Evolutionary conservation across 2,113 vertebrate genomes (phyloP).

Genomic region (Microtus ochrogaster): DNA sequence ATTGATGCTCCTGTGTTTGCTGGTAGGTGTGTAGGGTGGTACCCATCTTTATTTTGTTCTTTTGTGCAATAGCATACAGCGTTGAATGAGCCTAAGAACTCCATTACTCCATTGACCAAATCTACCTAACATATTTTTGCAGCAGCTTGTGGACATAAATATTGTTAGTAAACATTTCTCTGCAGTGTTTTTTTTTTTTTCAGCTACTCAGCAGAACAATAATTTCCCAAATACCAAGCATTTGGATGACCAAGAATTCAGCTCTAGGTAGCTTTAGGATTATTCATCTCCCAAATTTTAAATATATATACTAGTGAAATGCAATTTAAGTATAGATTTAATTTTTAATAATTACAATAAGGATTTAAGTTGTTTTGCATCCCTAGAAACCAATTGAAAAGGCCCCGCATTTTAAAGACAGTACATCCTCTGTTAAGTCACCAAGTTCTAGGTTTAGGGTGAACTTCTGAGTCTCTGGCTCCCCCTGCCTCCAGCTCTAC

Average conservation of each 20-base stretch:
- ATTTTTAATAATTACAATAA: background rate
- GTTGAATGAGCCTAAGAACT: background rate
- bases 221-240: background rate
- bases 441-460: background rate
- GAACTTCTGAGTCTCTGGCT: background rate
- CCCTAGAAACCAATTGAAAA: background rate
- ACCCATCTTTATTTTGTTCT: background rate
- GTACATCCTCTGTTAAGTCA: background rate
- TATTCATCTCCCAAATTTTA: background rate
- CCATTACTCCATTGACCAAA: background rate
- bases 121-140: background rate
- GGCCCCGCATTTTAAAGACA: background rate
- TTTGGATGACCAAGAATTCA: background rate
- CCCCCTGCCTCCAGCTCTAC: no score
- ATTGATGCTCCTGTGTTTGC: background rate
- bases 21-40: background rate
- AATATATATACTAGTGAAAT: background rate
- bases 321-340: conserved; percentile 8
- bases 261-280: background rate
- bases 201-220: background rate
- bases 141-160: background rate
- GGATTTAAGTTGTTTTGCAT: background rate
- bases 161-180: background rate
- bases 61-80: background rate
- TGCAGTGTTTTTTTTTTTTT: no score